Evolutionary conservation across 2,113 vertebrate genomes (phyloP).

Genomic region (Tretioscincus oriximinensis): DNA sequence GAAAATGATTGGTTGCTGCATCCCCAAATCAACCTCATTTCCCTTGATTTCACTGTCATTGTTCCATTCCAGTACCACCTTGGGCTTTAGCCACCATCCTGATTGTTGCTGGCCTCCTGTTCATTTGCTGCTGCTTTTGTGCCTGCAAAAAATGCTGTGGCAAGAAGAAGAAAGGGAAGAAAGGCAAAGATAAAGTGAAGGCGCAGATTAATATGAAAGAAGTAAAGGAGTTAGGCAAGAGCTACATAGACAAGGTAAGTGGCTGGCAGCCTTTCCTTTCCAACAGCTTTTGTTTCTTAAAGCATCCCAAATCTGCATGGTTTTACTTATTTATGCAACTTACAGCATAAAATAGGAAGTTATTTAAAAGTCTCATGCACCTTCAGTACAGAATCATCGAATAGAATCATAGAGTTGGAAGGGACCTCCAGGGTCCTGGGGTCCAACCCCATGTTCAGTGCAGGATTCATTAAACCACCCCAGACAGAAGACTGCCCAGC

Average conservation of each 20-base stretch:
- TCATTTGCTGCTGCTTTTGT: constrained; percentile 81
- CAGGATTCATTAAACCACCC: no score
- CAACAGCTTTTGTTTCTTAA: background rate
- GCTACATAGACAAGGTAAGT: constrained; percentile 77
- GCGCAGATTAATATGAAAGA: constrained; percentile 74
- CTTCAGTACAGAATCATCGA: no score
- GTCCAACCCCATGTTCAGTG: no score
- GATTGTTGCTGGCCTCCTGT: constrained; percentile 74
- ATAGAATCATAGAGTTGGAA: no score
- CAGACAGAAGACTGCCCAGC: no score
- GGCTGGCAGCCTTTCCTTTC: background rate
- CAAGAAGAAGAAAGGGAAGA: constrained; percentile 79
- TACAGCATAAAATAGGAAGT: background rate
- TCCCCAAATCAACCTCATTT: background rate
- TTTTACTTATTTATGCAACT: background rate
- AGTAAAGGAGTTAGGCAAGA: constrained; percentile 75
- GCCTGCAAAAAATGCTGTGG: constrained; percentile 77
- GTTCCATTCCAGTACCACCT: constrained; percentile 77
- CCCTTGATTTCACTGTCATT: background rate
- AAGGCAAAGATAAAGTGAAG: constrained; percentile 80
- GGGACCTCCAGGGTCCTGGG: no score
- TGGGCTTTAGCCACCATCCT: constrained; percentile 85
- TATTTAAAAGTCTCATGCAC: no score
- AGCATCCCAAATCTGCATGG: background rate
- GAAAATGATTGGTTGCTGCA: no score